phyloP scores from a whole-genome alignment of 2,113 vertebrate species.

The Etheostoma cragini region DNA sequence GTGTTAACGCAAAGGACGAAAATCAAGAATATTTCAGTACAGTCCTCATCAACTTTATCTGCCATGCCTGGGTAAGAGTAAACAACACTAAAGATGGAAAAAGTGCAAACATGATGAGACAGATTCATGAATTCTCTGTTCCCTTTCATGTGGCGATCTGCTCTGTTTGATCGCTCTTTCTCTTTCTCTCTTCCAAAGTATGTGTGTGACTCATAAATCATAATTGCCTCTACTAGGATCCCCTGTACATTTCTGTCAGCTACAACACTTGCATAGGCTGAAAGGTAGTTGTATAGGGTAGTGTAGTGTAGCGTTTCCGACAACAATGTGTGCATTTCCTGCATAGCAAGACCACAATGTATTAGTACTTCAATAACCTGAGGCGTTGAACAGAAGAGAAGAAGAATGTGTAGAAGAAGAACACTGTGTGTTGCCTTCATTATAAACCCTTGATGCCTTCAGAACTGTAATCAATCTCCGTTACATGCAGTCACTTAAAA shows the following conservation, averaged over 20 bases:
- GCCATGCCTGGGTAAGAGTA: not conserved
- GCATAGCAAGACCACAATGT: slow-evolving; percentile 3
- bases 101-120: slow-evolving; percentile 34
- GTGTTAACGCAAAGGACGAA: slow-evolving; percentile 21
- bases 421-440: not conserved
- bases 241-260: slow-evolving; percentile 15
- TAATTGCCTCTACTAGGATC: slow-evolving; percentile 22
- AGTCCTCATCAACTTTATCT: slow-evolving; percentile 8
- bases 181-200: slow-evolving; percentile 19
- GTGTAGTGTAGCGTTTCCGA: slow-evolving; percentile 10
- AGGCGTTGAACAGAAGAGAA: not conserved
- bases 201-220: slow-evolving; percentile 29
- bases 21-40: not conserved
- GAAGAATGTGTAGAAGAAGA: too few relatives aligned
- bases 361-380: slow-evolving; percentile 2
- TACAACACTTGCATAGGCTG: not conserved
- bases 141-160: slow-evolving; percentile 41
- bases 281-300: not conserved
- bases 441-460: slow-evolving; percentile 7
- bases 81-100: slow-evolving; percentile 33
- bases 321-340: slow-evolving; percentile 47
- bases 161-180: slow-evolving; percentile 44
- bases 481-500: slow-evolving; percentile 28
- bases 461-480: slow-evolving; percentile 15
- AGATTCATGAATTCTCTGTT: slow-evolving; percentile 47